Evolutionary conservation across 2,888 invertebrate genomes (phyloP).

Genomic region (Asteroscopus sphinx): DNA sequence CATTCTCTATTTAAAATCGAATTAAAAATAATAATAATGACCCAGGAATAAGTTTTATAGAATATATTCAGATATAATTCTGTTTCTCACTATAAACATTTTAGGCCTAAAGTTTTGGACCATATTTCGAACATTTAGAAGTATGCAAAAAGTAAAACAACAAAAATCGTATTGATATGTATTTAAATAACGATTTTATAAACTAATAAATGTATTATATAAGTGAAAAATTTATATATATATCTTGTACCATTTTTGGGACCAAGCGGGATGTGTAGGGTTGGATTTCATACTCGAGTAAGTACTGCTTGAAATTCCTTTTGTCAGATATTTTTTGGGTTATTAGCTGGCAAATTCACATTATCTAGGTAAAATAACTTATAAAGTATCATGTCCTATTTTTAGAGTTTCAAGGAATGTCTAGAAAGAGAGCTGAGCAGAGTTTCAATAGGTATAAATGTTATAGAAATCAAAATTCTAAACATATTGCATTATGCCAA

Average conservation of each 20-base stretch:
- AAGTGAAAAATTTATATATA: conserved; percentile 9
- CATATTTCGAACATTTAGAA: conserved; percentile 1
- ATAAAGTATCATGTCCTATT: too few relatives aligned
- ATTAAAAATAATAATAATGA: neutral
- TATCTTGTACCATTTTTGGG: neutral
- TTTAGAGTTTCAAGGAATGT: too few relatives aligned
- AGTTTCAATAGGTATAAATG: too few relatives aligned
- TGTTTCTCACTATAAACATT: neutral
- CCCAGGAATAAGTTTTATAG: neutral
- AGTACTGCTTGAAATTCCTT: neutral
- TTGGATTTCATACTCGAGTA: neutral
- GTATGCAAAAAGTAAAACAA: neutral
- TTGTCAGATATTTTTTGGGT: neutral
- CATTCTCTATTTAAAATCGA: neutral
- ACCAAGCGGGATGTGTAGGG: neutral
- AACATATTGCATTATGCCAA: too few relatives aligned
- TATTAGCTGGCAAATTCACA: too few relatives aligned
- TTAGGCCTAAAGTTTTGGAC: conserved; percentile 47
- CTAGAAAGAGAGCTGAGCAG: too few relatives aligned
- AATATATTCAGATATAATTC: neutral
- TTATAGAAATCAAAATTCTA: too few relatives aligned
- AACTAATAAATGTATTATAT: conserved; percentile 8
- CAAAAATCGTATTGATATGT: neutral
- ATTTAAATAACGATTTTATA: conserved; percentile 1
- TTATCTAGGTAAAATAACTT: too few relatives aligned